Evolutionary conservation across 2,797 vertebrate genomes (phyloP), one percentile per base, ranked within the genome.

Genomic region (Pangasius sanitwongsei): DNA sequence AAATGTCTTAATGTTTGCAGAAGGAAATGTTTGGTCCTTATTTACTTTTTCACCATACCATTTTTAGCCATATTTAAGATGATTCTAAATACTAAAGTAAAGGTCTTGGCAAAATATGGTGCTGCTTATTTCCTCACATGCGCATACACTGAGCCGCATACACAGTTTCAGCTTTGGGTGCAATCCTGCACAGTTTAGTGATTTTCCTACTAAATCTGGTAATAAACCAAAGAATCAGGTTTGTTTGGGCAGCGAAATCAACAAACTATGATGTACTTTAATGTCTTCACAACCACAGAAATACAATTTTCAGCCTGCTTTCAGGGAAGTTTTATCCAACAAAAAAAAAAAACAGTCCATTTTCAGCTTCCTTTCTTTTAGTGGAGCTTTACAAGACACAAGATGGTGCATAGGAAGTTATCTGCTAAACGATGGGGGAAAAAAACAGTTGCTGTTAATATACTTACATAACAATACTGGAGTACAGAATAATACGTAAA

Each of bases 371-470:
- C 53, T 55, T 16, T 55, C 55, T 18, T 16, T 16, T 55, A 55
- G 55, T 55, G 55, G 15, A 57, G 16, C 16, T 57, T 57, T 57
- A 20, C 16, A 57, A 57, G 55, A 57, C 55, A 57, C 37, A 9
- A 34, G 15, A n/a, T 75, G 23, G 48, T 55, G 50, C 78, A 34
- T 23, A 23, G 53, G 31, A 81, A 57, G 53, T 37, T 37, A 93
- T 93, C 93, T 94, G 91, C 93, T 94, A 95, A 94, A 93, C 92
- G 91, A 48, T 48, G 44, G 44, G 44, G 44, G 7, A 25, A 53
- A 9, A 8, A 25, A 61, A 92, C 93, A 94, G 94, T 96, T 95
- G 95, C 94, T 86, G 88, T 94, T 93, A 95, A 94, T 94, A 92
- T 91, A 92, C 92, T 92, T 94, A 90, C 90, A 90, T 92, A 89